A percentile compares a stretch with the other conserved stretches of the same genome.
phyloP scores from a whole-genome alignment of 2,797 vertebrate species.

The Dermochelys coriacea region DNA sequence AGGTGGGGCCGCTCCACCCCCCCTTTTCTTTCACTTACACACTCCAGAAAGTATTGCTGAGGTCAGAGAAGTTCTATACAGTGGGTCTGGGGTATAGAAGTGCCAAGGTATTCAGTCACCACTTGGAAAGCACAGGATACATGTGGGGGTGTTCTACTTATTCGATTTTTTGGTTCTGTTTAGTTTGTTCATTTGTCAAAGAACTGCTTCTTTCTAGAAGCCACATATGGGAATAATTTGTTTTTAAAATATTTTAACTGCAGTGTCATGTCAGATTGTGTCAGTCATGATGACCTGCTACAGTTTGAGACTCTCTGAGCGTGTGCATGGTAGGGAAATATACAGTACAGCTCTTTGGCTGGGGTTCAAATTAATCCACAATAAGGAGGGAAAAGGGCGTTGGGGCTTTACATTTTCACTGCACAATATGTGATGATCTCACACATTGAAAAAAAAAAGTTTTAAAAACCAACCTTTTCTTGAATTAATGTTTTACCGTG shows the following conservation, averaged over 20 bases:
- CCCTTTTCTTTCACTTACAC: slow-evolving; percentile 62
- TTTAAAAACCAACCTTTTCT: slow-evolving; percentile 14
- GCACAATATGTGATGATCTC: slow-evolving; percentile 23
- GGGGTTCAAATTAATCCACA: slow-evolving; percentile 59
- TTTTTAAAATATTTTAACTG: slow-evolving; percentile 81
- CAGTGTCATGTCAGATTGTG: slow-evolving; percentile 83
- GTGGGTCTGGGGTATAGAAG: slow-evolving; percentile 70
- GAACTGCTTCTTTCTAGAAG: slow-evolving; percentile 77
- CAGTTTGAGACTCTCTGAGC: slow-evolving; percentile 48
- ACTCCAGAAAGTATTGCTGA: slow-evolving; percentile 71
- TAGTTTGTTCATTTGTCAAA: slow-evolving; percentile 56
- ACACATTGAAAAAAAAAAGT: slow-evolving; percentile 28
- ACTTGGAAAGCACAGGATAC: slow-evolving; percentile 79
- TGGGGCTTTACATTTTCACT: slow-evolving; percentile 62
- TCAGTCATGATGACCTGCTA: slow-evolving; percentile 81
- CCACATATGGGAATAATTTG: slow-evolving; percentile 83
- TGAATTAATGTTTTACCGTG: slow-evolving; percentile 7
- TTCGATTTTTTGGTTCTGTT: slow-evolving; percentile 28
- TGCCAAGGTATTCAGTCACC: slow-evolving; percentile 83
- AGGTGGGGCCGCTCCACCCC: slow-evolving; percentile 46
- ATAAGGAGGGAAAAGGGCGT: slow-evolving; percentile 53
- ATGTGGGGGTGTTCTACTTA: slow-evolving; percentile 75
- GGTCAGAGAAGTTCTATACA: slow-evolving; percentile 80
- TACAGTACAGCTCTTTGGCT: slow-evolving; percentile 48
- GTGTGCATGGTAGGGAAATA: slow-evolving; percentile 67